Percentiles rank a stretch among this genome's conserved stretches.
Conservation (phyloP, 2,113 vertebrate species). For the Amphiprion ocellaris region DNA sequence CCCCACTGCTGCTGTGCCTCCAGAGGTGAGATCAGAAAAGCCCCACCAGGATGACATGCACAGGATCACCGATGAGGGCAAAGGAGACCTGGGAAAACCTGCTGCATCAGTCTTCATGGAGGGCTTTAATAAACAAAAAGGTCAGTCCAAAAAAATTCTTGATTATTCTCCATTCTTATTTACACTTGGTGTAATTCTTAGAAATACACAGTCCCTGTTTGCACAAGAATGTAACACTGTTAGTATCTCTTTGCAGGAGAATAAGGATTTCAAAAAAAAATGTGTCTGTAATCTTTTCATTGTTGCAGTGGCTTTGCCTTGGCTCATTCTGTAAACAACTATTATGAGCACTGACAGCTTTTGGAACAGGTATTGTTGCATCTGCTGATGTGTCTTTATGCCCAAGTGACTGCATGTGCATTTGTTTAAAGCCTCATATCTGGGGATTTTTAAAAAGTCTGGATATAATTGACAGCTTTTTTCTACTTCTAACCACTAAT, state of each 20-base stretch:
- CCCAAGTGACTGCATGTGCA: not conserved
- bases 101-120: conserved; percentile 50
- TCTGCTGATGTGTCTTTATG: conserved; percentile 25
- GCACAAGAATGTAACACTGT: not conserved
- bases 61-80: conserved; percentile 69
- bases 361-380: conserved; percentile 40
- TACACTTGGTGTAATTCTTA: not conserved
- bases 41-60: conserved; percentile 71
- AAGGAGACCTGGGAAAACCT: conserved; percentile 66
- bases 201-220: not conserved
- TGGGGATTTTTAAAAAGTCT: not conserved
- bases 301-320: conserved; percentile 32
- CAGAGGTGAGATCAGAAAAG: conserved; percentile 79
- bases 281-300: conserved; percentile 29
- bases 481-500: conserved; percentile 5
- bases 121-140: conserved; percentile 86
- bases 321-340: conserved; percentile 14
- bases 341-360: conserved; percentile 20
- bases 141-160: conserved; percentile 79
- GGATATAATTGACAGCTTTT: not conserved
- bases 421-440: conserved; percentile 2
- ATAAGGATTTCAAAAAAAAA: conserved; percentile 11
- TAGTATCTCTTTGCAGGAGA: not conserved
- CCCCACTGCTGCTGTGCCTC: conserved; percentile 77
- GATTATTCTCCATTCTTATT: not conserved